These are phyloP conservation scores for Limnephilus auricula DNA, from an alignment of 2,888 invertebrate genomes.

Conservation along the genomic window DNA sequence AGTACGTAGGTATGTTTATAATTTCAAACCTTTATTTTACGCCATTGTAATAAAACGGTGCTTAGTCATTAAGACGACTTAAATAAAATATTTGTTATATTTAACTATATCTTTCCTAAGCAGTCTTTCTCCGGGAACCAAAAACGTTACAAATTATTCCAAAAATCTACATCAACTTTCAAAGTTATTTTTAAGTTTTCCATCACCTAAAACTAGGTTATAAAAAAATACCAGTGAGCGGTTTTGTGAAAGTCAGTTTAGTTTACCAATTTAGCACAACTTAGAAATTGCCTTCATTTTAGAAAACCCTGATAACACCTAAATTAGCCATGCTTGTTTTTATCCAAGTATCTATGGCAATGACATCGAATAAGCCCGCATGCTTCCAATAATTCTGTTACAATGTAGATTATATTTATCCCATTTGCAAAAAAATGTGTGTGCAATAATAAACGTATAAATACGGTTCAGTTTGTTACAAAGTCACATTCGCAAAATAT, in stretches of 20 bases:
- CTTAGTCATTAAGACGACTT: no score
- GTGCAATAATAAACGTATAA: background rate
- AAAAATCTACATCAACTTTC: no score
- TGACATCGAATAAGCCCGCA: background rate
- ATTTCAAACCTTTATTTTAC: no score
- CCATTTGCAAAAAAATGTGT: background rate
- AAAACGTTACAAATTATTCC: no score
- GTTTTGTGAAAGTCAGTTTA: background rate
- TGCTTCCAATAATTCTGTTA: background rate
- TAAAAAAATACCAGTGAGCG: background rate
- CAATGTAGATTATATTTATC: background rate
- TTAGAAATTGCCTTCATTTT: no score
- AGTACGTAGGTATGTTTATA: no score
- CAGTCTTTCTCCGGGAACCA: no score
- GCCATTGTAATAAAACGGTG: no score
- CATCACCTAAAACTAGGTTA: background rate
- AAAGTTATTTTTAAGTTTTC: no score
- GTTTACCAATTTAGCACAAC: no score
- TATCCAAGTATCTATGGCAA: background rate
- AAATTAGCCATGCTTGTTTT: background rate
- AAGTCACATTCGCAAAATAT: background rate
- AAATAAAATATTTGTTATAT: no score
- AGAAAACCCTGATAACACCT: background rate
- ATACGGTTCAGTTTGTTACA: background rate
- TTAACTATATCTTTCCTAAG: no score